phyloP scores from a whole-genome alignment of 2,888 invertebrate species.

The Conchocele bisecta region DNA sequence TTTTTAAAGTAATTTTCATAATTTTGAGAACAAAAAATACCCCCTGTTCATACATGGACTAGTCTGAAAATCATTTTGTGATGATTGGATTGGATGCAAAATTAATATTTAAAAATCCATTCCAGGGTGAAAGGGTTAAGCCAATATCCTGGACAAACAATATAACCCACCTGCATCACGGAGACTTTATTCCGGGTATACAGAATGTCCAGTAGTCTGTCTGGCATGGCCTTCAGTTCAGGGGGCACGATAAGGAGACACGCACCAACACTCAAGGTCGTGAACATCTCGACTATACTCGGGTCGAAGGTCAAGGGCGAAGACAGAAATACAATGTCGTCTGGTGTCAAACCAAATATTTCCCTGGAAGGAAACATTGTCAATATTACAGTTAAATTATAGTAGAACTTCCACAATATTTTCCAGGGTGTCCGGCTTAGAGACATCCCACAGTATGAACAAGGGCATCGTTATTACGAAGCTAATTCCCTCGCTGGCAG shows the following conservation, averaged over 20 bases:
- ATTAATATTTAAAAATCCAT: too few relatives aligned
- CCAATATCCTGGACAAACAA: neutral
- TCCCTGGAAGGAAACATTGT: conserved; percentile 68
- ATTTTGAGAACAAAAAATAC: too few relatives aligned
- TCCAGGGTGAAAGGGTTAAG: too few relatives aligned
- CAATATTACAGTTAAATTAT: neutral
- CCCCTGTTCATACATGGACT: too few relatives aligned
- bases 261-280: conserved; percentile 88
- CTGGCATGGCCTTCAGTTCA: conserved; percentile 83
- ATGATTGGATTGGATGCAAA: too few relatives aligned
- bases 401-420: neutral
- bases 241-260: conserved; percentile 88
- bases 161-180: conserved; percentile 87
- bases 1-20: too few relatives aligned
- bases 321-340: conserved; percentile 87
- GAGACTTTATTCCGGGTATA: conserved; percentile 85
- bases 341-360: conserved; percentile 74
- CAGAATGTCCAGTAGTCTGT: conserved; percentile 84
- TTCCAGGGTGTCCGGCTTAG: too few relatives aligned
- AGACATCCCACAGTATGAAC: too few relatives aligned
- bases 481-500: too few relatives aligned
- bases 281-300: conserved; percentile 92
- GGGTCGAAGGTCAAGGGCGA: conserved; percentile 96
- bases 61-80: too few relatives aligned
- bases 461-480: too few relatives aligned